A percentile compares a stretch with the other conserved stretches of the same genome.
Conservation (phyloP, 2,113 vertebrate species). For the Callopanchax toddi region DNA sequence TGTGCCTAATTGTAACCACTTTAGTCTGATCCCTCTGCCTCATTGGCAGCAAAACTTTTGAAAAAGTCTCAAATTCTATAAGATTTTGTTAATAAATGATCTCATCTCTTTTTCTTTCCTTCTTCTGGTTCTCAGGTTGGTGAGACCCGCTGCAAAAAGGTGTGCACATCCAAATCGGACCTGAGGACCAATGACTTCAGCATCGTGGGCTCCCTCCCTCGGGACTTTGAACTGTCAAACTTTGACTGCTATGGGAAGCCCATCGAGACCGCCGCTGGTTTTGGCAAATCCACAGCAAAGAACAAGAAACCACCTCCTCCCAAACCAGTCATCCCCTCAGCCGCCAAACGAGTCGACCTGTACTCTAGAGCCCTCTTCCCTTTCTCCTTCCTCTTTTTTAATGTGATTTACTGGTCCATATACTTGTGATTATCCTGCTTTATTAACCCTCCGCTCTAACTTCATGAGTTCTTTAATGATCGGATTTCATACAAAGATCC, state of each 20-base stretch:
- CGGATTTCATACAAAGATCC: slow-evolving; percentile 2
- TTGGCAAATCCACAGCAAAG: slow-evolving; percentile 90
- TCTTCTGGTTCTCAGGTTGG: slow-evolving; percentile 82
- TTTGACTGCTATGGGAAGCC: slow-evolving; percentile 99
- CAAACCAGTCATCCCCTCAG: slow-evolving; percentile 96
- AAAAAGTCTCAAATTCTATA: too few relatives aligned
- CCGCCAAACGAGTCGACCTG: slow-evolving; percentile 94
- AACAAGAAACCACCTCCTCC: slow-evolving; percentile 93
- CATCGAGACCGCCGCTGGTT: slow-evolving; percentile 82
- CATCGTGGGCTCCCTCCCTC: slow-evolving; percentile 97
- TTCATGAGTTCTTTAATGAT: slow-evolving; percentile 14
- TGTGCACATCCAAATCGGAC: slow-evolving; percentile 98
- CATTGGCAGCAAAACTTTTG: too few relatives aligned
- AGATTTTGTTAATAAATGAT: too few relatives aligned
- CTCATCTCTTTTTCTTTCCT: neutral
- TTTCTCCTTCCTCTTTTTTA: slow-evolving; percentile 99
- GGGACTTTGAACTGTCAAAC: slow-evolving; percentile 98
- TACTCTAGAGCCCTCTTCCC: slow-evolving; percentile 95
- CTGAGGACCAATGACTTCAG: slow-evolving; percentile 98
- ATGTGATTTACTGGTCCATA: slow-evolving; percentile 97
- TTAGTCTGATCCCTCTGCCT: too few relatives aligned
- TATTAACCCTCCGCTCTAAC: neutral
- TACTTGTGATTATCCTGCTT: slow-evolving; percentile 88
- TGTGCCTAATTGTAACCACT: too few relatives aligned
- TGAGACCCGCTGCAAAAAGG: slow-evolving; percentile 97